A percentile compares a stretch with the other conserved stretches of the same genome.
These are phyloP conservation scores for Ornithorhynchus anatinus DNA, from an alignment of 2,113 vertebrate genomes.

Conservation along the genomic window DNA sequence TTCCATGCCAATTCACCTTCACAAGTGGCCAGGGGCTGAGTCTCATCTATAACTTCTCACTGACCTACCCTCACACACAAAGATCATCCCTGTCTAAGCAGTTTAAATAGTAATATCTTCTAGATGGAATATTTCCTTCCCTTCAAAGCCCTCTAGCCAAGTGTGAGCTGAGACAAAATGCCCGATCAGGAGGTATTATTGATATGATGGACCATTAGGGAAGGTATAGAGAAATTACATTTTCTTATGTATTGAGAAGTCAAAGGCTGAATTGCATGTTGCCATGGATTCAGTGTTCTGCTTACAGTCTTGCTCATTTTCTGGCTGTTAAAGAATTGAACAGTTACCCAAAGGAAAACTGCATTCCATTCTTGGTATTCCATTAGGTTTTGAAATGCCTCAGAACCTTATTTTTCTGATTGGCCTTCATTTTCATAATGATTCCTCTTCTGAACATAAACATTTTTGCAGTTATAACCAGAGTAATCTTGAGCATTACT, in stretches of 20 bases:
- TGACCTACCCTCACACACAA: neutral
- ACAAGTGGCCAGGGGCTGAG: neutral
- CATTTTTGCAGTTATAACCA: too few species aligned
- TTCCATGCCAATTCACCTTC: neutral
- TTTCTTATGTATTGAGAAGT: neutral
- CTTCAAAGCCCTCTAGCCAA: neutral
- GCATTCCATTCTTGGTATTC: neutral
- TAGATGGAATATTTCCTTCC: neutral
- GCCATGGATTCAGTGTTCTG: constrained; percentile 9
- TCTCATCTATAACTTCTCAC: neutral
- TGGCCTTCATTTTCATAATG: neutral
- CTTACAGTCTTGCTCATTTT: neutral
- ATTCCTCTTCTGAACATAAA: neutral
- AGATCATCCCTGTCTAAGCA: neutral
- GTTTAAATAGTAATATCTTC: neutral
- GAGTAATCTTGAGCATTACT: too few species aligned
- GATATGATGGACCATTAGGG: too few species aligned
- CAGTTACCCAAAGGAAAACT: neutral
- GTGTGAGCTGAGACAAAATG: neutral
- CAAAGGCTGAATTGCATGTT: neutral
- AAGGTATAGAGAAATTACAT: neutral
- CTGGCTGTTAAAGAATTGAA: neutral
- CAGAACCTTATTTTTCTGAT: neutral
- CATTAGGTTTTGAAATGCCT: constrained; percentile 4
- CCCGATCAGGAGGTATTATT: neutral